These are phyloP conservation scores for Chrysolina oricalcia DNA, from an alignment of 2,888 invertebrate genomes.

Conservation along the genomic window DNA sequence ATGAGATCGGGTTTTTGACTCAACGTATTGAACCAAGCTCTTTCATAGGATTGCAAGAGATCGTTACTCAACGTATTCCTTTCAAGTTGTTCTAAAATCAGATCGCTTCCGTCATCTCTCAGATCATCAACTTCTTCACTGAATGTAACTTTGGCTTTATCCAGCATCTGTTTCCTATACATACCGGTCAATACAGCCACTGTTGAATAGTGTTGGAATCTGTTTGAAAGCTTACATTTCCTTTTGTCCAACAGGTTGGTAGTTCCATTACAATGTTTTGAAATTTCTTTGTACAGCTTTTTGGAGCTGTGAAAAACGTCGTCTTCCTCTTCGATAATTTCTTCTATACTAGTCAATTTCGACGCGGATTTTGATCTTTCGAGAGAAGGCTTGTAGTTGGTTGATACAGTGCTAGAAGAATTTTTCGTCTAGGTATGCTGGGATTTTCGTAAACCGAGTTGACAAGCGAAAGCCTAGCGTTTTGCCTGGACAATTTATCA, in stretches of 20 bases:
- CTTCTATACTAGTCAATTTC: conserved; percentile 95
- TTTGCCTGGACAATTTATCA: conserved; percentile 95
- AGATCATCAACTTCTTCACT: conserved; percentile 43
- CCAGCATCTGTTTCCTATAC: not conserved
- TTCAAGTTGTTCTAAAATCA: conserved; percentile 66
- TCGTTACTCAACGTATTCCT: conserved; percentile 65
- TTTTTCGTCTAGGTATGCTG: conserved; percentile 89
- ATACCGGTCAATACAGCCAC: conserved; percentile 34
- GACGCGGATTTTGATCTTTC: conserved; percentile 98
- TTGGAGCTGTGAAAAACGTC: conserved; percentile 73
- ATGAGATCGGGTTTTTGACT: conserved; percentile 72
- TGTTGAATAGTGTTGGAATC: conserved; percentile 48
- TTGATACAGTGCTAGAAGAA: conserved; percentile 87
- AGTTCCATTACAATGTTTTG: conserved; percentile 67
- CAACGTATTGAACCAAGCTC: conserved; percentile 66
- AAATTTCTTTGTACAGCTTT: conserved; percentile 61
- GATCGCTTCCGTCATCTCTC: conserved; percentile 64
- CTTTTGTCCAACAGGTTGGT: conserved; percentile 62
- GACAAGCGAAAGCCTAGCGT: conserved; percentile 91
- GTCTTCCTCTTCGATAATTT: conserved; percentile 88
- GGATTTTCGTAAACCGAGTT: conserved; percentile 93
- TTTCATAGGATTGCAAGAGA: conserved; percentile 66
- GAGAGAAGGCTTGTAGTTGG: conserved; percentile 93
- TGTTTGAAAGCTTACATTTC: conserved; percentile 51
- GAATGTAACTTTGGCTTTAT: conserved; percentile 42